Percentiles rank a stretch among this genome's conserved stretches.
phyloP scores from a whole-genome alignment of 1,140 invertebrate genomes.

The Harpegnathos saltator region DNA sequence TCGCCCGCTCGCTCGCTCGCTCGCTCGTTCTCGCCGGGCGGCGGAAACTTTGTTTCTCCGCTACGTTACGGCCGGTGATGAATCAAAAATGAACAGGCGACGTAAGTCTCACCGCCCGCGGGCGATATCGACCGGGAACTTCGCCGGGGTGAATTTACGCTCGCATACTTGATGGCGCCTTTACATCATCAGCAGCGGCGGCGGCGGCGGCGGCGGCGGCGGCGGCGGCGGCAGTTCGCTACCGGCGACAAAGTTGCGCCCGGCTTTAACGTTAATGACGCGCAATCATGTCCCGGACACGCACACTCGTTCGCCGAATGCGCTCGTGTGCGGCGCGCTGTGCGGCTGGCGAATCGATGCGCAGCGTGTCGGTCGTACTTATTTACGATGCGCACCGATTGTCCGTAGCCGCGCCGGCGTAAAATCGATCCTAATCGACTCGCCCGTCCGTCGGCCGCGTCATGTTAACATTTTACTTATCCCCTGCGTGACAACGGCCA shows the following conservation, averaged over 20 bases:
- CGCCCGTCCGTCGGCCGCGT: not conserved
- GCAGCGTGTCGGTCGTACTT: not conserved
- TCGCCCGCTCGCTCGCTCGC: no score
- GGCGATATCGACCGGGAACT: conserved; percentile 55
- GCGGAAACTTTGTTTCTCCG: conserved; percentile 45
- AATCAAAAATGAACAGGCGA: conserved; percentile 61
- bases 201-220: no score
- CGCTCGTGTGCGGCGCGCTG: conserved; percentile 8
- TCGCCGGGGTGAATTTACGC: conserved; percentile 47
- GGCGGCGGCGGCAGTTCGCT: no score
- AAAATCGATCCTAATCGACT: conserved; percentile 32
- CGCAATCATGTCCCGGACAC: conserved; percentile 29
- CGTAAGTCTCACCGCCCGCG: conserved; percentile 53
- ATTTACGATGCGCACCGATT: not conserved
- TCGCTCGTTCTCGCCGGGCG: not conserved
- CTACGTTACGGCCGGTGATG: conserved; percentile 51
- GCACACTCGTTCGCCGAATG: conserved; percentile 3
- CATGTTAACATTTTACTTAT: not conserved
- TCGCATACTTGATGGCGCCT: conserved; percentile 57
- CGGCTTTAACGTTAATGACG: conserved; percentile 43
- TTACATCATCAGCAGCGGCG: conserved; percentile 39
- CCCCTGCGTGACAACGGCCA: not conserved
- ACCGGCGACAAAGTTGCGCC: conserved; percentile 40
- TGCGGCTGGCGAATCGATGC: no score
- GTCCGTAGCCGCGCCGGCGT: not conserved